Conservation (phyloP, 2,888 invertebrate species). For the Mythimna ferrago region DNA sequence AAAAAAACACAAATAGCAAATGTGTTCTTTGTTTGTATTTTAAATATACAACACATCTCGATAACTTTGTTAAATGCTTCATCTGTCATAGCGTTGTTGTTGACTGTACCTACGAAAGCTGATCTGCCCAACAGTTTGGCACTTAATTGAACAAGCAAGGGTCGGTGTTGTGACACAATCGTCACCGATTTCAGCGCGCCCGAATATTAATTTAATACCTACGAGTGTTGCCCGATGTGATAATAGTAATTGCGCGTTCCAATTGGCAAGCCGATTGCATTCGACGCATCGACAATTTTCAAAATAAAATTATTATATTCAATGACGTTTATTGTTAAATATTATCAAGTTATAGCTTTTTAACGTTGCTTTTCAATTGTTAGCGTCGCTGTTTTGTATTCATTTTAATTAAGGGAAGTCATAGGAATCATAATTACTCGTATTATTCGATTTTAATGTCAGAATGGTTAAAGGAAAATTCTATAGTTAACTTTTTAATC, state of each 20-base stretch:
- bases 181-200: conserved; percentile 45
- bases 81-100: neutral
- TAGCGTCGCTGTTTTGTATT: neutral
- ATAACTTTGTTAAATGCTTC: neutral
- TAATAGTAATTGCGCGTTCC: conserved; percentile 71
- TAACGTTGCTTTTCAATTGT: conserved; percentile 22
- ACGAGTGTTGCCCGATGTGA: conserved; percentile 67
- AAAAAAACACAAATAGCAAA: no score
- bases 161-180: conserved; percentile 35
- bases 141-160: conserved; percentile 62
- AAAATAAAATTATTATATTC: conserved; percentile 46
- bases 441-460: neutral
- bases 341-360: conserved; percentile 25
- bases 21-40: neutral
- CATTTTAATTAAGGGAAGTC: neutral
- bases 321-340: conserved; percentile 39
- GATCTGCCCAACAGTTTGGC: conserved; percentile 68
- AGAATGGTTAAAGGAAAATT: neutral
- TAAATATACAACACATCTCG: neutral
- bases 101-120: conserved; percentile 43
- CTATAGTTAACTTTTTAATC: neutral
- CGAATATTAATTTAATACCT: conserved; percentile 69
- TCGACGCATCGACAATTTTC: conserved; percentile 30
- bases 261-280: conserved; percentile 53
- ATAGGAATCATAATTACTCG: neutral